Conservation (phyloP, 2,113 vertebrate genomes). For the Monarcha castaneiventris region DNA sequence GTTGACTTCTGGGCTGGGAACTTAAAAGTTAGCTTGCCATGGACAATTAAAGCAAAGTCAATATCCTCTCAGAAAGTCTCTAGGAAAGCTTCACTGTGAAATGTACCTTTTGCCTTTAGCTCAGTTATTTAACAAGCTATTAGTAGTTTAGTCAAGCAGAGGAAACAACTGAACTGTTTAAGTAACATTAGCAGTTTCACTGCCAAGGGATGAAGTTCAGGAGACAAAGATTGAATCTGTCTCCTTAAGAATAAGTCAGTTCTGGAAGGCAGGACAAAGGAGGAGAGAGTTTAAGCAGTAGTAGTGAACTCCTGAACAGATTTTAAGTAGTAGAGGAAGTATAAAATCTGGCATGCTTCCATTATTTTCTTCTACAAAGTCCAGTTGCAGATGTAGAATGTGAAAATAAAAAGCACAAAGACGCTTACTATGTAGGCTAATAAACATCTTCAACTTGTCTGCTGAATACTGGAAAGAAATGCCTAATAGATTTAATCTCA, state of each 20-base stretch:
- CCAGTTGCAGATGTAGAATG: neutral
- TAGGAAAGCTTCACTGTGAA: neutral
- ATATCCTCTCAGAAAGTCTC: neutral
- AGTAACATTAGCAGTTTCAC: neutral
- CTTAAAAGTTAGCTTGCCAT: neutral
- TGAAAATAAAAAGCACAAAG: neutral
- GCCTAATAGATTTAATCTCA: neutral
- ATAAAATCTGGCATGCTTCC: neutral
- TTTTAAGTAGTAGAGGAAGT: neutral
- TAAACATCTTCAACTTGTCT: neutral
- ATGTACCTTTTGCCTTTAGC: neutral
- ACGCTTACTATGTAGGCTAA: neutral
- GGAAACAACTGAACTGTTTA: neutral
- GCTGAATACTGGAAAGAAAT: neutral
- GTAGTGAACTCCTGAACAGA: neutral
- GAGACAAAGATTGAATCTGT: neutral
- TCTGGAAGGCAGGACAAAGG: neutral
- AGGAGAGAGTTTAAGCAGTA: neutral
- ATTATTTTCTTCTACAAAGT: neutral
- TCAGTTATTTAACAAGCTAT: constrained; percentile 3
- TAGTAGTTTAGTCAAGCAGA: neutral
- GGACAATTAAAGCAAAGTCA: neutral
- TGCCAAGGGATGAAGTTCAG: neutral
- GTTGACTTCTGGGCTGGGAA: neutral
- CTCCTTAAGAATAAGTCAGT: neutral